Evolutionary conservation across 2,113 vertebrate species (phyloP).

Genomic region (Genyomyrus donnyi): DNA sequence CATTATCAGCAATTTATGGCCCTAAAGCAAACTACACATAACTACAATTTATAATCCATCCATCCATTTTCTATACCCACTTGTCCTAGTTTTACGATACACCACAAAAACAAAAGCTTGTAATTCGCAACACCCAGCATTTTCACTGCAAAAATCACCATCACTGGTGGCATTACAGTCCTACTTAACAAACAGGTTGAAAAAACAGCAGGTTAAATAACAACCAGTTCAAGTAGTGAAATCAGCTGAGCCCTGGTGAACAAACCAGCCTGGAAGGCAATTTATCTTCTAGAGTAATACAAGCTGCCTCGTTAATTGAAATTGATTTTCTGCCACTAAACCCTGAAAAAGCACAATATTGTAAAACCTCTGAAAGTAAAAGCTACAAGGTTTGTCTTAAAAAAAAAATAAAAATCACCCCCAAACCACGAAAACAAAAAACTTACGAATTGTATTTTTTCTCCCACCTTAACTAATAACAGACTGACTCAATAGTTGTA

Average conservation of each 20-base stretch:
- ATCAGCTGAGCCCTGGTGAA: not conserved
- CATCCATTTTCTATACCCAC: not conserved
- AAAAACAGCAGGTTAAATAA: not conserved
- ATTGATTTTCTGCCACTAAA: not conserved
- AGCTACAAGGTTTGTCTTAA: not conserved
- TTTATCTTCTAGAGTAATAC: not conserved
- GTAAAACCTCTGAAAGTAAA: not conserved
- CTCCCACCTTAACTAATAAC: not conserved
- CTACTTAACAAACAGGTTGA: not conserved
- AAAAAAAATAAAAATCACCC: not conserved
- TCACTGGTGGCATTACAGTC: not conserved
- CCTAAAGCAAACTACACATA: not conserved
- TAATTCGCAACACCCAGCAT: not conserved
- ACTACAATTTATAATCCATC: not conserved
- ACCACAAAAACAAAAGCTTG: not conserved
- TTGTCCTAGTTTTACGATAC: not conserved
- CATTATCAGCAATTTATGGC: not conserved
- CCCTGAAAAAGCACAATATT: not conserved
- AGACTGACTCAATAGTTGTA: not conserved
- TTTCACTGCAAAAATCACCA: not conserved
- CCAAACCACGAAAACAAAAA: not conserved
- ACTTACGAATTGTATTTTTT: not conserved
- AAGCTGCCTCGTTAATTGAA: not conserved
- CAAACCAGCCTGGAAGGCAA: not conserved
- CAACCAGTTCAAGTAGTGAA: not conserved